Conservation (phyloP, 2,888 invertebrate genomes). For the Argyresthia goedartella region DNA sequence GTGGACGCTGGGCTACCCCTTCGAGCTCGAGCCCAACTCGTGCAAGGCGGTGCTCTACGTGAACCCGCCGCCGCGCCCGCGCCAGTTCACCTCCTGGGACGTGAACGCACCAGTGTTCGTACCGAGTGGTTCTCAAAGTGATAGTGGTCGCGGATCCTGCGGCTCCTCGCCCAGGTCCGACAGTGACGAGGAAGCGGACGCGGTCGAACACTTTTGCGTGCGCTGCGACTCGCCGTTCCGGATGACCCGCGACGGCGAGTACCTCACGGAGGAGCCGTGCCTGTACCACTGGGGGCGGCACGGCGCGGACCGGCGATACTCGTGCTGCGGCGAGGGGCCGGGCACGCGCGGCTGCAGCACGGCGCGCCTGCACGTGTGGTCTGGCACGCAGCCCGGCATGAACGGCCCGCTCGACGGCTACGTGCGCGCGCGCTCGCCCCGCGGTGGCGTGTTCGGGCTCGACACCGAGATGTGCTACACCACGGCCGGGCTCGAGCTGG, state of each 20-base stretch:
- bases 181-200: slow-evolving; percentile 68
- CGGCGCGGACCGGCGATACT: slow-evolving; percentile 66
- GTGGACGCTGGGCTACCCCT: slow-evolving; percentile 79
- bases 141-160: slow-evolving; percentile 67
- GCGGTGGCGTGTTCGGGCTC: slow-evolving; percentile 80
- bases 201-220: slow-evolving; percentile 75
- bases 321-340: slow-evolving; percentile 73
- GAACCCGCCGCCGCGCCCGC: slow-evolving; percentile 59
- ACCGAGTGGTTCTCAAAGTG: slow-evolving; percentile 61
- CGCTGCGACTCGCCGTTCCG: slow-evolving; percentile 81
- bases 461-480: slow-evolving; percentile 99
- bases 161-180: slow-evolving; percentile 69
- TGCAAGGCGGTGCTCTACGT: slow-evolving; percentile 76
- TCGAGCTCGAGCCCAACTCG: slow-evolving; percentile 72
- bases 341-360: slow-evolving; percentile 75
- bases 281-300: slow-evolving; percentile 91
- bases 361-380: slow-evolving; percentile 82
- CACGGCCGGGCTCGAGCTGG: slow-evolving; percentile 85
- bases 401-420: slow-evolving; percentile 82
- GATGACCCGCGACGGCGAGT: slow-evolving; percentile 78
- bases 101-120: slow-evolving; percentile 79
- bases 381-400: slow-evolving; percentile 75
- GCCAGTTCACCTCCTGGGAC: slow-evolving; percentile 63
- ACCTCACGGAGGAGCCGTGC: slow-evolving; percentile 81
- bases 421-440: slow-evolving; percentile 68